Percentiles rank a stretch among this genome's conserved stretches.
Evolutionary conservation across 2,797 vertebrate genomes (phyloP).

Genomic region (Gambusia yucatana): DNA sequence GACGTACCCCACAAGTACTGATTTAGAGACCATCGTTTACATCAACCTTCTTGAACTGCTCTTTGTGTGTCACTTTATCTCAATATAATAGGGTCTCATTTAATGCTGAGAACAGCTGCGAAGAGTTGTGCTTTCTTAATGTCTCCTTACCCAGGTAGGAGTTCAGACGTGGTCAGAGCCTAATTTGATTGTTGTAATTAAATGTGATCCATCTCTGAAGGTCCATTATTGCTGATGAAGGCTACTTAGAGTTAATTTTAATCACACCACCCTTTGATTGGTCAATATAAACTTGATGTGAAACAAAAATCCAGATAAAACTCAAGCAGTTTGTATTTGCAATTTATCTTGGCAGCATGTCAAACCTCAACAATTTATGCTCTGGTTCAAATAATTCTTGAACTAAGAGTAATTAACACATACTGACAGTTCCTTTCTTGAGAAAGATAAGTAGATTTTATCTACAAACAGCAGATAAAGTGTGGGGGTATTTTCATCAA

Average conservation of each 20-base stretch:
- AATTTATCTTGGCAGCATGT: neutral
- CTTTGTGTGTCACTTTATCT: neutral
- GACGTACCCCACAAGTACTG: neutral
- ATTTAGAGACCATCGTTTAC: neutral
- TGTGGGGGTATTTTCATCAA: neutral
- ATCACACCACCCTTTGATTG: constrained; percentile 13
- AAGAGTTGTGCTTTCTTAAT: constrained; percentile 17
- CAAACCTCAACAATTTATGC: neutral
- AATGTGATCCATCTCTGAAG: constrained; percentile 42
- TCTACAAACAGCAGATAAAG: neutral
- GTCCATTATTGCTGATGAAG: constrained; percentile 57
- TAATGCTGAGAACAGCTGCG: constrained; percentile 24
- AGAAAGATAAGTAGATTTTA: no score
- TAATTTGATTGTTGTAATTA: constrained; percentile 53
- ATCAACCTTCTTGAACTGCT: neutral
- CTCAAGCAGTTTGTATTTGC: neutral
- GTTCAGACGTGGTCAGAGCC: constrained; percentile 29
- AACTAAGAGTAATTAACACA: neutral
- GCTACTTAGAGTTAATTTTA: constrained; percentile 37
- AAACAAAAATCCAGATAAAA: neutral
- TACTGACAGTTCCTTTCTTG: neutral
- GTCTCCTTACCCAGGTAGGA: constrained; percentile 29
- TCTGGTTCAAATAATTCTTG: neutral
- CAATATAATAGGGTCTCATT: constrained; percentile 7
- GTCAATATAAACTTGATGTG: neutral